Conservation (phyloP, 2,113 vertebrate genomes). For the Candoia aspera region DNA sequence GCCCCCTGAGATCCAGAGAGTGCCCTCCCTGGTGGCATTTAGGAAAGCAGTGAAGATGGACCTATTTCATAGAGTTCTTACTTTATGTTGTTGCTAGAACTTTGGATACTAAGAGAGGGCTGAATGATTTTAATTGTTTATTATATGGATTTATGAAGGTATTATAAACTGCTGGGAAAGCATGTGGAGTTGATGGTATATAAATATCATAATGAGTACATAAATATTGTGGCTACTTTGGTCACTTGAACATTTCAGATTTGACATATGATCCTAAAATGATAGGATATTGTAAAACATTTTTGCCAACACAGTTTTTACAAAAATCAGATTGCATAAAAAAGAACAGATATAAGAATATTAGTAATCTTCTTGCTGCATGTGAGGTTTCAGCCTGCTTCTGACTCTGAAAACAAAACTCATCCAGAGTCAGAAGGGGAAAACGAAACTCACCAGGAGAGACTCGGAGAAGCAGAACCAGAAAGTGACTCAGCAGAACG, state of each 20-base stretch:
- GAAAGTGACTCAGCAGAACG: too few species aligned
- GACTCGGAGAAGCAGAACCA: too few species aligned
- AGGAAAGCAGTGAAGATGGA: background rate
- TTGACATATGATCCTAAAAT: background rate
- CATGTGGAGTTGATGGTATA: background rate
- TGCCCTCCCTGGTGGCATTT: background rate
- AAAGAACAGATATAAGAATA: slow-evolving; percentile 43
- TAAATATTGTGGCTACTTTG: background rate
- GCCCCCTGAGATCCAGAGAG: background rate
- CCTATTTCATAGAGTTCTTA: background rate
- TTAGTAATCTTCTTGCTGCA: slow-evolving; percentile 20
- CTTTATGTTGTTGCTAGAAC: background rate
- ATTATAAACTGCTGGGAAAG: background rate
- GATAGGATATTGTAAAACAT: background rate
- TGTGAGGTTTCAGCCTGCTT: too few species aligned
- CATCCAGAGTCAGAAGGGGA: too few species aligned
- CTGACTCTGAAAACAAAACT: too few species aligned
- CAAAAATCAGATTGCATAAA: slow-evolving; percentile 30
- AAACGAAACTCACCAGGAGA: too few species aligned
- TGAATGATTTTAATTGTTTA: background rate
- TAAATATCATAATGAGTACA: background rate
- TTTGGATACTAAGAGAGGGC: background rate
- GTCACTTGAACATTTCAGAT: background rate
- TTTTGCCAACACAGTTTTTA: background rate
- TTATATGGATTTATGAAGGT: background rate